A percentile compares a stretch with the other conserved stretches of the same genome.
These are phyloP conservation scores for Idris sp. DNA, from an alignment of 1,140 invertebrate species.

Conservation along the genomic window DNA sequence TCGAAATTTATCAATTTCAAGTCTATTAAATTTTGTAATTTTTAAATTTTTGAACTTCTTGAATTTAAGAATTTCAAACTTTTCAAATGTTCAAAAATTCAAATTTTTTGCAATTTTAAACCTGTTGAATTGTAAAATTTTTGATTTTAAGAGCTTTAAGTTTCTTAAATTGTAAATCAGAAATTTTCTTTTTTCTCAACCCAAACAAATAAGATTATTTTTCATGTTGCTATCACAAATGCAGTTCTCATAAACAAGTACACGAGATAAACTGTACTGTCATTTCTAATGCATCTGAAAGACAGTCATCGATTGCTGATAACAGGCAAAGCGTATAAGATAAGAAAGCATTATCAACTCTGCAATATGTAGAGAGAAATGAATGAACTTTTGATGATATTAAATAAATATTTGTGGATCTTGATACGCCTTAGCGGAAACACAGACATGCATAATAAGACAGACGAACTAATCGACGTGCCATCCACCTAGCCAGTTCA, in stretches of 20 bases:
- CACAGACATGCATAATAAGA: constrained; percentile 35
- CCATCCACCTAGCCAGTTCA: constrained; percentile 10
- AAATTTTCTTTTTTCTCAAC: too few relatives aligned
- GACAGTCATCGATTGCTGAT: constrained; percentile 66
- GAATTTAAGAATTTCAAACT: too few relatives aligned
- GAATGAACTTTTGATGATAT: constrained; percentile 68
- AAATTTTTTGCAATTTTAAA: too few relatives aligned
- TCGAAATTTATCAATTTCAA: too few relatives aligned
- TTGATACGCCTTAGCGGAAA: constrained; percentile 66
- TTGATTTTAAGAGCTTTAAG: too few relatives aligned
- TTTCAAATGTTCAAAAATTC: too few relatives aligned
- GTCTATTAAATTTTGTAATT: too few relatives aligned
- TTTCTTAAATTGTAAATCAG: too few relatives aligned
- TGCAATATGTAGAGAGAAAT: constrained; percentile 51
- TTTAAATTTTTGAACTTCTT: too few relatives aligned
- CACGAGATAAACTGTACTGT: neutral
- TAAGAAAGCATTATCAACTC: constrained; percentile 63
- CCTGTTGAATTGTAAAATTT: too few relatives aligned
- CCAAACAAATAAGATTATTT: neutral
- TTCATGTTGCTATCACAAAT: neutral
- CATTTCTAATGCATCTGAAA: constrained; percentile 19
- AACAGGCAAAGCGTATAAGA: constrained; percentile 24
- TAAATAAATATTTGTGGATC: constrained; percentile 67
- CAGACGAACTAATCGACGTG: constrained; percentile 31
- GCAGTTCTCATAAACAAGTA: too few relatives aligned